A percentile compares a stretch with the other conserved stretches of the same genome.
These are phyloP conservation scores for Siniperca knerii DNA, from an alignment of 2,113 vertebrate genomes.

Conservation along the genomic window DNA sequence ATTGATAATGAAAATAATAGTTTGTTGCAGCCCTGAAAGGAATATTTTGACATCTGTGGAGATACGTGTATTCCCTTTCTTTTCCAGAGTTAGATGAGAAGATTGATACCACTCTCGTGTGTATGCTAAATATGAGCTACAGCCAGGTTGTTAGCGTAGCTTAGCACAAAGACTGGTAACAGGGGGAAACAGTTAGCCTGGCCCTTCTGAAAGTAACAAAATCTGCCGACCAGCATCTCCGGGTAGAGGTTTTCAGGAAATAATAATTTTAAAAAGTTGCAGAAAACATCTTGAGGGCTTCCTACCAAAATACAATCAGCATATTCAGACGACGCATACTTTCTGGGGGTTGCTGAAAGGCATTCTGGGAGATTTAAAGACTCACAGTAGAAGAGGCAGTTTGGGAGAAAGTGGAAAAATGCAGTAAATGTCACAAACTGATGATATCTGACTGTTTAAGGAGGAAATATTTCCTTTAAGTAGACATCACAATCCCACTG, in stretches of 20 bases:
- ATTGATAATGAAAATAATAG: too few relatives aligned
- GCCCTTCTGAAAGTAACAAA: neutral
- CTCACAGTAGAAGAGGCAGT: neutral
- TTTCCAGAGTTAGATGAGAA: too few relatives aligned
- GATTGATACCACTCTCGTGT: too few relatives aligned
- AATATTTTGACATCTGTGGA: too few relatives aligned
- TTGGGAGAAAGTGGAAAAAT: neutral
- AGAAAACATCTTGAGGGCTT: neutral
- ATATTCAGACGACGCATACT: neutral
- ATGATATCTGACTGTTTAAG: neutral
- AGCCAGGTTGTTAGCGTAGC: too few relatives aligned
- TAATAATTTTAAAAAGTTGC: neutral
- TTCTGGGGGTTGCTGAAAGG: neutral
- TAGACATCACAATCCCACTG: neutral
- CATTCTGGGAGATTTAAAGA: conserved; percentile 2
- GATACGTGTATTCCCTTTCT: too few relatives aligned
- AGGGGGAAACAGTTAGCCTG: neutral
- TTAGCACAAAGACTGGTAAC: too few relatives aligned
- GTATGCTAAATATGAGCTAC: too few relatives aligned
- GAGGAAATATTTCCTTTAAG: neutral
- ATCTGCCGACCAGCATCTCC: neutral
- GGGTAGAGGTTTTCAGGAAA: neutral
- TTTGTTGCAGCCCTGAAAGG: too few relatives aligned
- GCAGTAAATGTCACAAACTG: neutral
- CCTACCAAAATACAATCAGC: neutral